Evolutionary conservation across 2,888 invertebrate species (phyloP), one percentile per base, ranked within the genome.

Genomic region (Marasmarcha lunaedactyla): DNA sequence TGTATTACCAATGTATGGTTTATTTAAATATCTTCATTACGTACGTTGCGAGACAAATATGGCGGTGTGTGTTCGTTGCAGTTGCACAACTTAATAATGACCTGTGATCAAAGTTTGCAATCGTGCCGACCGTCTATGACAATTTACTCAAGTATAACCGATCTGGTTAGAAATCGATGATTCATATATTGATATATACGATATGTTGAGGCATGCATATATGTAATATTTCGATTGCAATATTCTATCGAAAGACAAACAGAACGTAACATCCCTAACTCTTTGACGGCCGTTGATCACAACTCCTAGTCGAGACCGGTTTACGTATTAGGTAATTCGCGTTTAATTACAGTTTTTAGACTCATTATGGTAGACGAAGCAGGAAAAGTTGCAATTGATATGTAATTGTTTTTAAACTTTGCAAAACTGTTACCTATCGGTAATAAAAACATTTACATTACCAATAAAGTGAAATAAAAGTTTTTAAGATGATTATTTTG

Each of bases 401-500:
- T 11, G 9, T 9, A 30, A 20, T 3, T 7, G 20, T n/a, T n/a
- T n/a, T n/a, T n/a, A n/a, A n/a, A n/a, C n/a, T n/a, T n/a, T n/a
- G n/a, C n/a, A n/a, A n/a, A n/a, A n/a, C n/a, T n/a, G n/a, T n/a
- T n/a, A n/a, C n/a, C n/a, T n/a, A n/a, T n/a, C n/a, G n/a, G n/a
- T n/a, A n/a, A n/a, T n/a, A n/a, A n/a, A n/a, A n/a, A n/a, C n/a
- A n/a, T n/a, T n/a, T n/a, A n/a, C n/a, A n/a, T n/a, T n/a, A n/a
- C n/a, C n/a, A n/a, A n/a, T n/a, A n/a, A n/a, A n/a, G n/a, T n/a
- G n/a, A n/a, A n/a, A n/a, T n/a, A n/a, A n/a, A 25, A 25, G 9
- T 25, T 25, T 25, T 25, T 5, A 25, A 6, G 6, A 25, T 25
- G 5, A 25, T 25, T 9, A 25, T 25, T 37, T 42, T 56, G 54